A percentile compares a stretch with the other conserved stretches of the same genome.
These are phyloP conservation scores for Cacoxenus indagator DNA, from an alignment of 2,888 invertebrate species.

Conservation along the genomic window DNA sequence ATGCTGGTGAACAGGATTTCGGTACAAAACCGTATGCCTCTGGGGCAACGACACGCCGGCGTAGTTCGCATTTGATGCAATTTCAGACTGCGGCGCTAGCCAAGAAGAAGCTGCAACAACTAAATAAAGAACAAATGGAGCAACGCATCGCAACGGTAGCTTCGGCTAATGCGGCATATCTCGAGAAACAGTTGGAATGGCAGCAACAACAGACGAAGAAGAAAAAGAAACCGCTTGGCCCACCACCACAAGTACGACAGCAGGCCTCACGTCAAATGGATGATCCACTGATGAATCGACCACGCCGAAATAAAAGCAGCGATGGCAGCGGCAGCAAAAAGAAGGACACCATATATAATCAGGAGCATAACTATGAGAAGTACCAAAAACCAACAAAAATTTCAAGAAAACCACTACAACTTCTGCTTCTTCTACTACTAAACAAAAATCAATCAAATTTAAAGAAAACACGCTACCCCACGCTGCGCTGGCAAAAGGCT, in stretches of 20 bases:
- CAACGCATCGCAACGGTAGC: conserved; percentile 61
- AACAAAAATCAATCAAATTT: not conserved
- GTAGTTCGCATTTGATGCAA: conserved; percentile 62
- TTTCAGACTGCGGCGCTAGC: conserved; percentile 50
- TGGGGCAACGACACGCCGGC: conserved; percentile 50
- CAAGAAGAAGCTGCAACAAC: conserved; percentile 55
- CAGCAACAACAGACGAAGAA: conserved; percentile 54
- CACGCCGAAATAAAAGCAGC: conserved; percentile 55
- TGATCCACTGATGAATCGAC: conserved; percentile 69
- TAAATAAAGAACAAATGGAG: conserved; percentile 57
- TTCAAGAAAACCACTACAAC: not conserved
- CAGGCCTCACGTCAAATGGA: conserved; percentile 61
- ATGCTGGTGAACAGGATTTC: conserved; percentile 35
- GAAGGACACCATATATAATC: conserved; percentile 50
- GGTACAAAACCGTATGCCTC: conserved; percentile 44
- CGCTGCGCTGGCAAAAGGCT: not conserved
- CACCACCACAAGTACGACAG: conserved; percentile 61
- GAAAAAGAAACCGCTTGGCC: conserved; percentile 64
- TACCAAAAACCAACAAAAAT: conserved; percentile 43
- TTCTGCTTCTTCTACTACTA: not conserved
- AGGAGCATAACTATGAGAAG: conserved; percentile 59
- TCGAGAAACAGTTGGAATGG: conserved; percentile 54
- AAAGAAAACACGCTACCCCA: not conserved
- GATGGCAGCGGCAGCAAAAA: conserved; percentile 43
- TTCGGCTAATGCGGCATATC: conserved; percentile 58